A percentile compares a stretch with the other conserved stretches of the same genome.
Evolutionary conservation across 2,113 vertebrate species (phyloP).

Genomic region (Megaceryle maxima): DNA sequence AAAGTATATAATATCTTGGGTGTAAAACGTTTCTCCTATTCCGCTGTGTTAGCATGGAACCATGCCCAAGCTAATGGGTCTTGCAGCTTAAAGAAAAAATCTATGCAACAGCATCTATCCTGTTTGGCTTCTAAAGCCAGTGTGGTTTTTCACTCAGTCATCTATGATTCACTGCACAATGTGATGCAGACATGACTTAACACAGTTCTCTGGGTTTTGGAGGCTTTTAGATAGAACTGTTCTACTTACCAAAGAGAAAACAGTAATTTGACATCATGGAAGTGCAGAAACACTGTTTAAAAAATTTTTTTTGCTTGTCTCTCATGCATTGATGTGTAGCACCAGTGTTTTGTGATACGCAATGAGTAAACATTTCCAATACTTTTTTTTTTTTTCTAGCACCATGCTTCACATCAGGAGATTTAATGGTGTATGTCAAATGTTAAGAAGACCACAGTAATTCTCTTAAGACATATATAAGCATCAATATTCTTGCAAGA

Average conservation of each 20-base stretch:
- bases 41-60: background rate
- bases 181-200: background rate
- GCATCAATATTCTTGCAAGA: background rate
- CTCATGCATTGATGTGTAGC: background rate
- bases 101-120: background rate
- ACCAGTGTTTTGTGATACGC: background rate
- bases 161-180: fast-evolving
- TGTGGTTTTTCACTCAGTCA: background rate
- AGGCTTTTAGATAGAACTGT: background rate
- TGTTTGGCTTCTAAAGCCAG: background rate
- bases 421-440: background rate
- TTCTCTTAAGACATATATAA: background rate
- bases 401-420: background rate
- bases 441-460: background rate
- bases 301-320: background rate
- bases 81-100: background rate
- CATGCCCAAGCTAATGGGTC: background rate
- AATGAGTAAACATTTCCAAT: background rate
- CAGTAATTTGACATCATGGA: background rate
- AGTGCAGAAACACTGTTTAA: background rate
- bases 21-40: background rate
- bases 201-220: background rate
- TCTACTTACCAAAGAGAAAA: background rate
- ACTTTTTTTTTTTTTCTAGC: background rate
- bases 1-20: background rate